Evolutionary conservation across 2,797 vertebrate species (phyloP).

Genomic region (Falco rusticolus): DNA sequence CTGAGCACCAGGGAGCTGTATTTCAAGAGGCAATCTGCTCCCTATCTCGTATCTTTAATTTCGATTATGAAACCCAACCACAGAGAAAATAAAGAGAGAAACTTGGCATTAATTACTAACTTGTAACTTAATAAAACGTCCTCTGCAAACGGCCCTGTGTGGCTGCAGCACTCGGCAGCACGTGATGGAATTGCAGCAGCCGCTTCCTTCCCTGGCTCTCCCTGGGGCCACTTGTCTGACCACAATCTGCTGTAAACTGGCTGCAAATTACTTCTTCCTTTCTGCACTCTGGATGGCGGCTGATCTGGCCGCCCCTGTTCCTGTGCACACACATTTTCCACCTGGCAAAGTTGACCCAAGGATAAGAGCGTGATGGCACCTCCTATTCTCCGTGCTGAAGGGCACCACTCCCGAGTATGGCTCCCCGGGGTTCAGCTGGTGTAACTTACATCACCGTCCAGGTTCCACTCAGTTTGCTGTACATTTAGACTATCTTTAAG

Average conservation of each 20-base stretch:
- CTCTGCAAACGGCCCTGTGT: constrained; percentile 16
- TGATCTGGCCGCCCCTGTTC: not conserved
- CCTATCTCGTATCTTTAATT: constrained; percentile 41
- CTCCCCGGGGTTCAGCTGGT: not conserved
- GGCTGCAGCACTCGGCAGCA: not conserved
- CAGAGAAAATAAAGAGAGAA: constrained; percentile 55
- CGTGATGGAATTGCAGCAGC: not conserved
- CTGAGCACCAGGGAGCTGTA: constrained; percentile 9
- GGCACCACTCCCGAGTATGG: accelerated
- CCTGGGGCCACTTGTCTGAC: not conserved
- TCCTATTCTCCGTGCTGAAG: not conserved
- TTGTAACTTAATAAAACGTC: constrained; percentile 13
- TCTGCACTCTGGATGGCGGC: not conserved
- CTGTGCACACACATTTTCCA: not conserved
- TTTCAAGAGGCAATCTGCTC: constrained; percentile 39
- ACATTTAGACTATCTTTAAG: not conserved
- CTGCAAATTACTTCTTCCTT: not conserved
- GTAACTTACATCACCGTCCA: not conserved
- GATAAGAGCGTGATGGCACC: not conserved
- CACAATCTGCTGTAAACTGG: not conserved
- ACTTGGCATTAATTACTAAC: constrained; percentile 51
- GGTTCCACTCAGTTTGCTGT: not conserved
- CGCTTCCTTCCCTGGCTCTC: not conserved
- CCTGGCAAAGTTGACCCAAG: not conserved
- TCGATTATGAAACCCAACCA: constrained; percentile 34